Base-by-base conservation (phyloP, 2,797 vertebrate species). In the Gymnodraco acuticeps region DNA sequence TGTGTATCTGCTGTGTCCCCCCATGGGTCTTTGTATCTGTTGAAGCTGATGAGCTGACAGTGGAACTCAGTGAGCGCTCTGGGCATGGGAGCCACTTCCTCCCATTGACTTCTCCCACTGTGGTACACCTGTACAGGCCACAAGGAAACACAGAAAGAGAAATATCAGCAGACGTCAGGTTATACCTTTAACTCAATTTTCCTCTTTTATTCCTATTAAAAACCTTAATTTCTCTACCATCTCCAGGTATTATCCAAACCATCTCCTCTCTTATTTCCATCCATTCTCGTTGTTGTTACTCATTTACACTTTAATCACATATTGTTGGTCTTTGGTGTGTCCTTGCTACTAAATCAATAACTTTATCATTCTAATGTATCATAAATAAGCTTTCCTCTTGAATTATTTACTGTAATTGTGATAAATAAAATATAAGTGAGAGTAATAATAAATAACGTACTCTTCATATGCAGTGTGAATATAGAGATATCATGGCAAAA, bases 41-140 rank as follows among this genome's bases (percentile, higher is more conserved):
- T 98, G 90, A 99, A 99, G 84, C 96, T 96, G 90, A 99, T 96
- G 70, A 96, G 90, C 87, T 99, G 96, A 87, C 98, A 99, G 85
- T 98, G 97, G 90, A 99, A 99, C 89, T 99, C 98, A 0, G 98
- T 99, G 90, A 99, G 95, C 16, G 96, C 95, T 87, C 88, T 95
- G 51, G 98, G 98, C 98, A 99, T 99, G 1, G 98, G 96, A 1
- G 96, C 94, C 53, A 99, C 96, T 90, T 99, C 98, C 88, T 98
- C 97, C 98, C 98, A 99, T 64, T 97, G 96, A 11, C 96, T 97
- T 80, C 96, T 95, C 59, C 93, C 95, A 27, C 96, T 98, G 62
- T 99, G 95, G 87, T 96, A 99, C 77, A 99, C 97, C 93, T 99
- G 95, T 10, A 80, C 17, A 66, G 10, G 33, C 31, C 42, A 54